phyloP scores from a whole-genome alignment of 2,113 vertebrate species.

The Halichoerus grypus region DNA sequence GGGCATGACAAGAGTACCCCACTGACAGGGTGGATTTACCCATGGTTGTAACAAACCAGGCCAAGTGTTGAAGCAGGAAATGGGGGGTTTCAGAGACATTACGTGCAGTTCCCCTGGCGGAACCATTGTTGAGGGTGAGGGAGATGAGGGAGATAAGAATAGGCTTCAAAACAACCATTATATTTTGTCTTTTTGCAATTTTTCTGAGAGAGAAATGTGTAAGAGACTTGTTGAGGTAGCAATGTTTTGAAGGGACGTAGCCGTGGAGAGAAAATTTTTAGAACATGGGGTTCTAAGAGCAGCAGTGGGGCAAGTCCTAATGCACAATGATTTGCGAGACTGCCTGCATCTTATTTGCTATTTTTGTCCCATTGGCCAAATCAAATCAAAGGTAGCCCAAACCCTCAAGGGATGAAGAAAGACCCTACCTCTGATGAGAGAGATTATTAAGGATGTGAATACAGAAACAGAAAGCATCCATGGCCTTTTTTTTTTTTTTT shows the following conservation, averaged over 20 bases:
- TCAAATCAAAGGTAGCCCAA: background rate
- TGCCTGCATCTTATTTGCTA: background rate
- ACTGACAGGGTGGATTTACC: background rate
- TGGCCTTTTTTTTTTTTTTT: background rate
- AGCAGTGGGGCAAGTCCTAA: background rate
- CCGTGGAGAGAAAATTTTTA: background rate
- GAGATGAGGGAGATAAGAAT: too few species aligned
- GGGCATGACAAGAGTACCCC: rapidly evolving
- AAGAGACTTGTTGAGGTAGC: background rate
- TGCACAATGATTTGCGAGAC: background rate
- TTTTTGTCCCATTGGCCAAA: background rate
- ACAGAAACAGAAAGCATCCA: background rate
- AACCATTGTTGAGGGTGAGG: background rate
- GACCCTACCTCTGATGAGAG: background rate
- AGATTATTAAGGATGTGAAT: background rate
- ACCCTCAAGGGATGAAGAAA: background rate
- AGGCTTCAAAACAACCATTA: background rate
- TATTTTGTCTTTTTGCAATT: background rate
- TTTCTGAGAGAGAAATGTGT: background rate
- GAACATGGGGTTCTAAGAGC: background rate
- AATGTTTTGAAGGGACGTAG: background rate
- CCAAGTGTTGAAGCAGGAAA: background rate
- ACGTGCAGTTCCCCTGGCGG: background rate
- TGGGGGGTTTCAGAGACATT: background rate
- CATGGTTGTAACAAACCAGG: background rate